Percentiles rank a stretch among this genome's conserved stretches.
Evolutionary conservation across 2,113 vertebrate genomes (phyloP).

Genomic region (Pomatorhinus ruficollis): DNA sequence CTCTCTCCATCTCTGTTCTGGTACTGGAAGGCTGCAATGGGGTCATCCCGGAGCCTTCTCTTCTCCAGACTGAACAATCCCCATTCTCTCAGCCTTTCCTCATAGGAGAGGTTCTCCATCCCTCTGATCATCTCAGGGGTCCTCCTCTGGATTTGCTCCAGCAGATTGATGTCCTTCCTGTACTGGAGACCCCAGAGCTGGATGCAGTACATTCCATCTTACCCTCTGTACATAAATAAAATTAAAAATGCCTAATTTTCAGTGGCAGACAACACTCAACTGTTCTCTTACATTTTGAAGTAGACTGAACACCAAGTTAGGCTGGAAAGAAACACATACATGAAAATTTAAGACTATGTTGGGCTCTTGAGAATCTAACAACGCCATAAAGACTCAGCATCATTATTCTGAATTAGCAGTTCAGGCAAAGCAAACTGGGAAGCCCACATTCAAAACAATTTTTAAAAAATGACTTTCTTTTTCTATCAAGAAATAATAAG

Average conservation of each 20-base stretch:
- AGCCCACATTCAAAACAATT: not conserved
- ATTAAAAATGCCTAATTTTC: not conserved
- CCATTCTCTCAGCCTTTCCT: not conserved
- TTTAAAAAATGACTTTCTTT: not conserved
- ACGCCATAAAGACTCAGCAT: not conserved
- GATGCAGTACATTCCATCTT: not conserved
- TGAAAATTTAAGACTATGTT: not conserved
- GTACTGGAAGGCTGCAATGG: not conserved
- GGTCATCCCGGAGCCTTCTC: not conserved
- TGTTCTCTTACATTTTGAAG: not conserved
- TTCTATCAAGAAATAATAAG: not conserved
- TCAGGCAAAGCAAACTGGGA: not conserved
- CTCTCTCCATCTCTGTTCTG: not conserved
- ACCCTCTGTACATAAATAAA: not conserved
- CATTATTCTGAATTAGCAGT: not conserved
- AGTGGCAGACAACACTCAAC: not conserved
- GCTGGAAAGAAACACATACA: not conserved
- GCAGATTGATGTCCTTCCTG: accelerated
- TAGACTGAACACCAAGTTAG: not conserved
- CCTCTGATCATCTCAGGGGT: not conserved
- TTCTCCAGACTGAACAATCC: not conserved
- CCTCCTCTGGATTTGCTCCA: not conserved
- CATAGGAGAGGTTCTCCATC: not conserved
- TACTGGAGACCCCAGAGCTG: not conserved
- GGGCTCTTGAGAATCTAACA: not conserved